Percentiles rank a stretch among this genome's conserved stretches.
Evolutionary conservation across 2,113 vertebrate genomes (phyloP).

Genomic region (Carlito syrichta): DNA sequence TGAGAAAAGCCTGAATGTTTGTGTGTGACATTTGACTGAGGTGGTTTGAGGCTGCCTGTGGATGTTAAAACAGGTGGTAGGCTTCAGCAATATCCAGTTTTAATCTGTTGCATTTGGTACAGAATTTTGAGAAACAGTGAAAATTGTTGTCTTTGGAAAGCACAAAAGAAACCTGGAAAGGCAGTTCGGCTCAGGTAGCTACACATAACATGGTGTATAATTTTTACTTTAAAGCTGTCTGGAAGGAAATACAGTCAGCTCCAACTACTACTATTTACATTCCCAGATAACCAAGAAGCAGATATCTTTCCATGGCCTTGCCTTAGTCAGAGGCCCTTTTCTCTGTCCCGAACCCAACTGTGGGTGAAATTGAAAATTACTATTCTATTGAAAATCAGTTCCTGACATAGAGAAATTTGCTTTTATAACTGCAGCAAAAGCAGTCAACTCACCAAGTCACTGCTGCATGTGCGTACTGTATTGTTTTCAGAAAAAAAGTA

Average conservation of each 20-base stretch:
- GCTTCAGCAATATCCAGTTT: constrained; percentile 35
- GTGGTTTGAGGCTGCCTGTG: constrained; percentile 29
- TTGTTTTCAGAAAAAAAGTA: constrained; percentile 74
- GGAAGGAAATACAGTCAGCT: constrained; percentile 58
- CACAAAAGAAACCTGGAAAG: constrained; percentile 74
- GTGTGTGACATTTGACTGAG: constrained; percentile 61
- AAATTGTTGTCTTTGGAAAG: constrained; percentile 62
- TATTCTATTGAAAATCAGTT: constrained; percentile 36
- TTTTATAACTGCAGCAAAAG: constrained; percentile 75
- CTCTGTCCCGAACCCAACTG: constrained; percentile 36
- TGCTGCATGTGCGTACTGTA: constrained; percentile 78
- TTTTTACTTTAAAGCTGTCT: constrained; percentile 67
- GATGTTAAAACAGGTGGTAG: constrained; percentile 30
- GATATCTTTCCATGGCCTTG: not conserved
- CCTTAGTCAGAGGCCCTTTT: constrained; percentile 1
- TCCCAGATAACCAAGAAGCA: constrained; percentile 14
- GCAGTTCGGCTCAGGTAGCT: constrained; percentile 71
- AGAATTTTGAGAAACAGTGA: constrained; percentile 47
- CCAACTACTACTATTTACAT: constrained; percentile 8
- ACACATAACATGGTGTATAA: constrained; percentile 20
- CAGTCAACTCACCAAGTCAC: constrained; percentile 63
- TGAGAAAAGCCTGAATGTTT: constrained; percentile 74
- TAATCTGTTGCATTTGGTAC: constrained; percentile 36
- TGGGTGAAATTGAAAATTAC: constrained; percentile 45
- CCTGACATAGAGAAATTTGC: constrained; percentile 55